Evolutionary conservation across 2,888 invertebrate genomes (phyloP).

Genomic region (Poecilobothrus nobilitatus): DNA sequence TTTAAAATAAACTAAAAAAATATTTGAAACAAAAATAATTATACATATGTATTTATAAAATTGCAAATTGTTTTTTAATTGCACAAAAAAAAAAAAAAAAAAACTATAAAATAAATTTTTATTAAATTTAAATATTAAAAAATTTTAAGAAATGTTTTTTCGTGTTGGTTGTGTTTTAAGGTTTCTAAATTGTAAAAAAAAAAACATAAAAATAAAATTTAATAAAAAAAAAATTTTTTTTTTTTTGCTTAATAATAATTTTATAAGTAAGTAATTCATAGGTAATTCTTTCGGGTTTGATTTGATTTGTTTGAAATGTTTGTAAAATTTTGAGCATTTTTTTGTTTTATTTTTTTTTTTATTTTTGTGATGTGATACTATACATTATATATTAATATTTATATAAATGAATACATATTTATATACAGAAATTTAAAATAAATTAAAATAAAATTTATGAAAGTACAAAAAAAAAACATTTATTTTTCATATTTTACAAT

Average conservation of each 20-base stretch:
- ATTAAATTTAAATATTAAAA: too few species aligned
- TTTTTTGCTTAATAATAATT: too few species aligned
- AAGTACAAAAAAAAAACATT: not conserved
- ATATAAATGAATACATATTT: not conserved
- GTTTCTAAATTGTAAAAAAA: not conserved
- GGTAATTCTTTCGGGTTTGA: not conserved
- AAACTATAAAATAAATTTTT: too few species aligned
- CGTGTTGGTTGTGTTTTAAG: slow-evolving; percentile 3
- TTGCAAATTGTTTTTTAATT: slow-evolving; percentile 5
- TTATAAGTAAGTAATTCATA: not conserved
- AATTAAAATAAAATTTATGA: not conserved
- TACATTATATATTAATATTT: not conserved
- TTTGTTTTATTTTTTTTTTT: too few species aligned
- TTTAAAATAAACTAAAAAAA: not conserved
- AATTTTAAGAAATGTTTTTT: not conserved
- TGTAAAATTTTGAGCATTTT: not conserved
- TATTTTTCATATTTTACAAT: too few species aligned
- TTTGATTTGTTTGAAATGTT: not conserved
- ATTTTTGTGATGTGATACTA: slow-evolving; percentile 2
- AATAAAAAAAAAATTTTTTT: not conserved
- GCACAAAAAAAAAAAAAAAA: not conserved
- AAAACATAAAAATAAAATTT: not conserved
- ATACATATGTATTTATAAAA: not conserved
- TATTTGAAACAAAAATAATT: too few species aligned
- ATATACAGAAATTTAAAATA: not conserved